Evolutionary conservation across 2,113 vertebrate genomes (phyloP).

Genomic region (Cygnus buccinator): DNA sequence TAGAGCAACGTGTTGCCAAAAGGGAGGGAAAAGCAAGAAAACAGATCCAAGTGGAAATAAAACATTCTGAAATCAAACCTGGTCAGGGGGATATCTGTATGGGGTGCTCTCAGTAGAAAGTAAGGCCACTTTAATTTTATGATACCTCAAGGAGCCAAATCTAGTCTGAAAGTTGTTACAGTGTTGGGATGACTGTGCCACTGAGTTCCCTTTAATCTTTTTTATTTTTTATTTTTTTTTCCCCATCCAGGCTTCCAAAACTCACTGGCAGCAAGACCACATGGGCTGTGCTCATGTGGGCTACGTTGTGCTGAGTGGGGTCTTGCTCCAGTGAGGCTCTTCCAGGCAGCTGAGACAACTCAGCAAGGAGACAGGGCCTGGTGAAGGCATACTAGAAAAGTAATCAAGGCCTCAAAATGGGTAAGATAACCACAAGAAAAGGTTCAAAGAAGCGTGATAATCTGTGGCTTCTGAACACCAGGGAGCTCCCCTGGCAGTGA

Average conservation of each 20-base stretch:
- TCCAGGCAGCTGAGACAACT: not conserved
- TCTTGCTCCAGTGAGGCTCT: not conserved
- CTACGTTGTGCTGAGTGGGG: not conserved
- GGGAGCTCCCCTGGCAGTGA: not conserved
- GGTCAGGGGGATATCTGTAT: not conserved
- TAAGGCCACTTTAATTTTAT: not conserved
- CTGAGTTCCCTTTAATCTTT: not conserved
- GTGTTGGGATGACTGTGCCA: not conserved
- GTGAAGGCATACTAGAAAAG: not conserved
- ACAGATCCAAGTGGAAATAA: not conserved
- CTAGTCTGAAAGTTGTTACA: not conserved
- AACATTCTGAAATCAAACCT: not conserved
- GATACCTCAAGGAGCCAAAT: not conserved
- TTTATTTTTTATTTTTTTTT: not conserved
- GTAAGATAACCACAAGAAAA: not conserved
- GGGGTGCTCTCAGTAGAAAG: not conserved
- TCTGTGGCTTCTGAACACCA: not conserved
- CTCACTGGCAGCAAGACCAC: not conserved
- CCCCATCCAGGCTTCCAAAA: not conserved
- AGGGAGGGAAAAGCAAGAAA: not conserved
- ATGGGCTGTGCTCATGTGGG: not conserved
- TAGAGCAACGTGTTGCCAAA: not conserved
- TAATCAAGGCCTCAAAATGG: not conserved
- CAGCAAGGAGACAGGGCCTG: not conserved
- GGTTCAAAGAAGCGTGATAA: not conserved